A percentile compares a stretch with the other conserved stretches of the same genome.
These are phyloP conservation scores for Eurytoma adleriae DNA, from an alignment of 2,888 invertebrate species.

Conservation along the genomic window DNA sequence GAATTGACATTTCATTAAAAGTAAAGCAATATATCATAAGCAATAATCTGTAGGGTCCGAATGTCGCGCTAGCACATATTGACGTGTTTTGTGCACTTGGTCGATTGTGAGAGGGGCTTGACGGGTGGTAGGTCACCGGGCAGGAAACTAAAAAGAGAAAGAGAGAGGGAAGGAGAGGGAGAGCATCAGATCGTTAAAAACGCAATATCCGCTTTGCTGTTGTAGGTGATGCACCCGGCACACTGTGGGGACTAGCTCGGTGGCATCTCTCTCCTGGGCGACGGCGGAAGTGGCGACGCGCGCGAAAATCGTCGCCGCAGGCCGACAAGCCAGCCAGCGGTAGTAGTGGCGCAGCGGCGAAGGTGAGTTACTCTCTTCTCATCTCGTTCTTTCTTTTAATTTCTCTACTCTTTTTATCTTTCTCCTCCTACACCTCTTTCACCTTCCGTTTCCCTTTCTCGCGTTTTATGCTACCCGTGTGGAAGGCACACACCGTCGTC, in stretches of 20 bases:
- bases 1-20: no score
- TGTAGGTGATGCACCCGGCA: constrained; percentile 63
- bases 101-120: constrained; percentile 15
- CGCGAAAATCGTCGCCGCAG: constrained; percentile 70
- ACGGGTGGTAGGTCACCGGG: not conserved
- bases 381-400: constrained; percentile 19
- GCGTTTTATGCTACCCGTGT: constrained; percentile 13
- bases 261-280: constrained; percentile 16
- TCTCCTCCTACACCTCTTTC: not conserved
- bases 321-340: constrained; percentile 73
- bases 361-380: constrained; percentile 66
- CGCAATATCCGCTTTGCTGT: constrained; percentile 64
- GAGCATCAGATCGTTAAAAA: constrained; percentile 60
- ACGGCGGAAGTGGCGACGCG: constrained; percentile 66
- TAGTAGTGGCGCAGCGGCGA: constrained; percentile 75
- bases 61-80: no score
- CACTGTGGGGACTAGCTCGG: constrained; percentile 35
- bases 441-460: not conserved
- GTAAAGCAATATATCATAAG: no score
- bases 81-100: no score
- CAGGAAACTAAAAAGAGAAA: not conserved
- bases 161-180: not conserved
- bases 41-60: no score
- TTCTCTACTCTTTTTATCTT: constrained; percentile 6
- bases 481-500: not conserved